Base-by-base conservation (phyloP, 2,888 invertebrate species). In the Orgyia antiqua region DNA sequence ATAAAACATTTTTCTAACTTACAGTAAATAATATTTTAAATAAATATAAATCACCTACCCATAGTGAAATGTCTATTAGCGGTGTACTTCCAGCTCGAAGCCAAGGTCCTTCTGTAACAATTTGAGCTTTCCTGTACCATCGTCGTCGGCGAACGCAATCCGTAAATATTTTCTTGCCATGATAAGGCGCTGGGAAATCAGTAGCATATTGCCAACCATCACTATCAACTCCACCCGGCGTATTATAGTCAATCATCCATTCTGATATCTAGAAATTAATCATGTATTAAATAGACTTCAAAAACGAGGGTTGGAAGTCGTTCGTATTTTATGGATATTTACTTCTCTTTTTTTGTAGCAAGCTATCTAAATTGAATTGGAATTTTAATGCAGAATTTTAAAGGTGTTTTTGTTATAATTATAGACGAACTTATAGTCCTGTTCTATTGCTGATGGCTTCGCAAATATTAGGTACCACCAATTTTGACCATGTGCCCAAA, bases 131-230 rank as follows among this genome's bases (percentile, higher is more conserved):
- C 51, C 95, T 89, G 58, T 91, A 91, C 96, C 96, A 96, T 29
- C 95, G 87, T 24, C 95, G 86, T 8, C 96, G 88, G 12, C 97
- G 88, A 0, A 96, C 96, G 61, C 95, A 95, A 73, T 97, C 97
- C 0, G 95, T 95, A 45, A 96, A 93, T 45, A 93, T 89, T 75
- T 95, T 96, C 53, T 92, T 90, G 0, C 92, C 92, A 62, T 96
- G 96, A 71, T 95, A 97, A 6, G 91, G 90, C 1, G 94, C 91
- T 1, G 96, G 95, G 65, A 97, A 97, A 76, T 97, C 96, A 1
- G 94, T 92, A 0, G 97, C 96, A 73, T 97, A 97, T 65, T 97
- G 97, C 97, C 97, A 97, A 2, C 97, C 97, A 47, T 96, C 95
- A 36, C 90, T 89, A 70, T 97, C 97, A 0, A 94, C 95, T 2